Base-by-base conservation (phyloP, 2,888 invertebrate species). In the Bruchidius siliquastri region DNA sequence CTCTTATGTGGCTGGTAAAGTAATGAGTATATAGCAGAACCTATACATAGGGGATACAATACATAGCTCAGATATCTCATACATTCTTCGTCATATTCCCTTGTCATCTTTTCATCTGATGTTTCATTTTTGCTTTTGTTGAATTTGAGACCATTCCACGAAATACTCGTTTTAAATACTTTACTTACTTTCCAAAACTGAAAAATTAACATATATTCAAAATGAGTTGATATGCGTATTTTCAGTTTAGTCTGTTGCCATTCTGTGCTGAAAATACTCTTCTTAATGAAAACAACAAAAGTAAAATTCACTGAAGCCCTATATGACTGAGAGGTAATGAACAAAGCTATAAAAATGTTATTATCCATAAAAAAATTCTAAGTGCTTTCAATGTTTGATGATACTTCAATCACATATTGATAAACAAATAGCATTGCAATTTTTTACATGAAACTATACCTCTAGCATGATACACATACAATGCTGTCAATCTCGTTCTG, bases 111-210 rank as follows among this genome's bases (percentile, higher is more conserved):
- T 87, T 99, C 99, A 30, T 91, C 93, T 73, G 88, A 88, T 49
- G 88, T 89, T 74, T 87, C 87, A 21, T 80, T 82, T 72, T 79
- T 73, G 68, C 80, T 81, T 73, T 82, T 84, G 71, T 86, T 85
- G 71, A 88, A 84, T 74, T 80, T 85, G 18, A 89, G 79, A 68
- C 87, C 80, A 77, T 80, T 78, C 83, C 84, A 83, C 71, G 84
- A 81, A 74, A 87, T 77, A 75, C 80, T 80, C 49, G 95, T 83
- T 84, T 95, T 95, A 2, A 96, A 89, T 13, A 98, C 96, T 85
- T 98, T 98, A 77, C 92, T 95, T 69, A 96, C 93, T 88, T 99
- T 99, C 99, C 99, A 98, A 74, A 96, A 83, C 94, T 96, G n/a
- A 84, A 68, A 87, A 78, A 49, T 49, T 49, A 26, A 8, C 8